phyloP scores from a whole-genome alignment of 2,113 vertebrate species.

The Glareola pratincola region DNA sequence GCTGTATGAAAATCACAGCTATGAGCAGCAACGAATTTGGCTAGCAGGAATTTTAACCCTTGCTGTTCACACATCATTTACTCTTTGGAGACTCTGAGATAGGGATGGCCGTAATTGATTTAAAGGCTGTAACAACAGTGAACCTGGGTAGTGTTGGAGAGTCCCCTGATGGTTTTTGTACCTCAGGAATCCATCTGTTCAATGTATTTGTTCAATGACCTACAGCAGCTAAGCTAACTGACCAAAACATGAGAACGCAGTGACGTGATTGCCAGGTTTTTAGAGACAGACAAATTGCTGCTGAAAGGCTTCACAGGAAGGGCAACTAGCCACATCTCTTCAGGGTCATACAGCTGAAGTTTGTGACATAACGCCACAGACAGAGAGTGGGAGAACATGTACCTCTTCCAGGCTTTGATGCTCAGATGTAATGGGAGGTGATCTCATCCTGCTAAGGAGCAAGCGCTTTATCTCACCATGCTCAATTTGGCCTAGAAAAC shows the following conservation, averaged over 20 bases:
- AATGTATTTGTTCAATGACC: neutral
- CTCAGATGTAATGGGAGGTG: neutral
- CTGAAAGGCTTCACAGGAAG: neutral
- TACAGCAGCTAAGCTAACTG: slow-evolving; percentile 1
- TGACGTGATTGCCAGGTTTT: neutral
- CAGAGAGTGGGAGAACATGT: neutral
- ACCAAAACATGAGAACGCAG: neutral
- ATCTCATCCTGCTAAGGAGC: neutral
- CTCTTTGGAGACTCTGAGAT: neutral
- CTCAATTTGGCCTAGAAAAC: neutral
- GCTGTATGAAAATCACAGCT: neutral
- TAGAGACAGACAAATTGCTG: neutral
- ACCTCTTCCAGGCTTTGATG: neutral
- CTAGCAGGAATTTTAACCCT: neutral
- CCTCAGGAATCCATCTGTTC: neutral
- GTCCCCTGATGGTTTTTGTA: neutral
- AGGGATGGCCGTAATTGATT: neutral
- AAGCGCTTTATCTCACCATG: neutral
- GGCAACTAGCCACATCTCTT: neutral
- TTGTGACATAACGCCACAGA: fast-evolving
- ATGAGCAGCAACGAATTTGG: neutral
- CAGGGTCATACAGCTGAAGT: neutral
- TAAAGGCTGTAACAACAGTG: neutral
- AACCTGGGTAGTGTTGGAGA: neutral
- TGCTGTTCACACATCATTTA: neutral